A percentile compares a stretch with the other conserved stretches of the same genome.
Conservation (phyloP, 2,888 invertebrate species). For the Archips crataeganus region DNA sequence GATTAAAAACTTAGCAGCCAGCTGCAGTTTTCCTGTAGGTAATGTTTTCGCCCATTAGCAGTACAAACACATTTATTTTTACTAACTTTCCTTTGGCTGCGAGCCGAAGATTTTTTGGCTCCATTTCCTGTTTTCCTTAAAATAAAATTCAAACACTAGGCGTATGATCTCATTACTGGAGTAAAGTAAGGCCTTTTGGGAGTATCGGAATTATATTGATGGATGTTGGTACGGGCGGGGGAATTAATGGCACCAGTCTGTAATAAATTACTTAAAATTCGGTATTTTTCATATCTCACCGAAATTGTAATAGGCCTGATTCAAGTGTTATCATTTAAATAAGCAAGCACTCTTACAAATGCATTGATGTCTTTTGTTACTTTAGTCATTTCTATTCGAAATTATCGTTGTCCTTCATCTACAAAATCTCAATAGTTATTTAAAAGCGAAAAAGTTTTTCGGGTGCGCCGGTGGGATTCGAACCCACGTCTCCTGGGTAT, state of each 20-base stretch:
- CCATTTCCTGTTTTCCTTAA: constrained; percentile 37
- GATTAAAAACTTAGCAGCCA: constrained; percentile 35
- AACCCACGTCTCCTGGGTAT: no score
- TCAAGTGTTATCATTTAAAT: no score
- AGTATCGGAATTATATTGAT: constrained; percentile 25
- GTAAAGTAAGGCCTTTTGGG: constrained; percentile 24
- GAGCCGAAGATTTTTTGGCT: constrained; percentile 42
- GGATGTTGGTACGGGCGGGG: constrained; percentile 22
- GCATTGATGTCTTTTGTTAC: no score
- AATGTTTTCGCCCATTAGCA: constrained; percentile 42
- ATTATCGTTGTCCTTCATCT: no score
- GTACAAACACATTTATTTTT: constrained; percentile 41
- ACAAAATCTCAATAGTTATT: no score
- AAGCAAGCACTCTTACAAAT: no score
- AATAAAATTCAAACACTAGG: constrained; percentile 34
- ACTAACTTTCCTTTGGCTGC: constrained; percentile 41
- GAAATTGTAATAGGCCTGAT: no score
- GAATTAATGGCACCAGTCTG: neutral
- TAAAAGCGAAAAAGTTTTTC: no score
- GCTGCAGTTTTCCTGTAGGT: constrained; percentile 37
- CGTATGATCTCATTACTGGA: constrained; percentile 18
- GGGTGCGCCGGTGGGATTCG: no score
- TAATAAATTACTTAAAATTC: constrained; percentile 16
- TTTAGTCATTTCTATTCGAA: no score
- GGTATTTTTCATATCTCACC: neutral